Evolutionary conservation across 2,888 invertebrate genomes (phyloP).

Genomic region (Epinotia ramella): DNA sequence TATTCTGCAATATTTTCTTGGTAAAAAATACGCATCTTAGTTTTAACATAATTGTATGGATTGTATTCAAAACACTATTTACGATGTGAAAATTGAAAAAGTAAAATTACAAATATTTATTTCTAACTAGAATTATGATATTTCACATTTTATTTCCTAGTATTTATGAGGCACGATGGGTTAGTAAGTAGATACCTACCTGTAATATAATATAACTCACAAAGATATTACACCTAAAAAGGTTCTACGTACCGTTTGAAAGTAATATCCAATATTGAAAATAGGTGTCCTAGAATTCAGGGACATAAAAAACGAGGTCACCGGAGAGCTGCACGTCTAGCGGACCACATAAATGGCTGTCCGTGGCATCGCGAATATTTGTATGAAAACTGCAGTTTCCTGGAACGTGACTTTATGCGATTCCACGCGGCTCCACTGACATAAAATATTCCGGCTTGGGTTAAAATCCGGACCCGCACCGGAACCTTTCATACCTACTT

Average conservation of each 20-base stretch:
- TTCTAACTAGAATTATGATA: too few species aligned
- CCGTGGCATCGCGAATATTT: constrained; percentile 37
- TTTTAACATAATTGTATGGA: too few species aligned
- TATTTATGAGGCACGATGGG: background rate
- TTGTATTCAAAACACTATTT: too few species aligned
- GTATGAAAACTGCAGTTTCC: constrained; percentile 44
- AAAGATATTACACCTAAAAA: background rate
- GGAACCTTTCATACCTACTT: constrained; percentile 15
- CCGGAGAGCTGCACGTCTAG: constrained; percentile 30
- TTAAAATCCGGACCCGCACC: background rate
- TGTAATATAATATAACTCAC: background rate
- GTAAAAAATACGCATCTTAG: too few species aligned
- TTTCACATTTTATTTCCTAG: too few species aligned
- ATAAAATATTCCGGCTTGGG: constrained; percentile 23
- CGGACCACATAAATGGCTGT: constrained; percentile 38
- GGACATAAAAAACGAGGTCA: constrained; percentile 40
- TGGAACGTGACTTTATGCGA: constrained; percentile 39
- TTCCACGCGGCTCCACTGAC: constrained; percentile 23
- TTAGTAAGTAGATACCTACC: background rate
- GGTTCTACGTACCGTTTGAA: background rate
- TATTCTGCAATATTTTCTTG: too few species aligned
- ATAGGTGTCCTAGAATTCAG: constrained; percentile 33
- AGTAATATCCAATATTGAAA: constrained; percentile 24
- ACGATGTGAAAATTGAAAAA: too few species aligned
- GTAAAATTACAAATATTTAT: too few species aligned